A percentile compares a stretch with the other conserved stretches of the same genome.
Evolutionary conservation across 2,113 vertebrate genomes (phyloP).

Genomic region (Colinus virginianus): DNA sequence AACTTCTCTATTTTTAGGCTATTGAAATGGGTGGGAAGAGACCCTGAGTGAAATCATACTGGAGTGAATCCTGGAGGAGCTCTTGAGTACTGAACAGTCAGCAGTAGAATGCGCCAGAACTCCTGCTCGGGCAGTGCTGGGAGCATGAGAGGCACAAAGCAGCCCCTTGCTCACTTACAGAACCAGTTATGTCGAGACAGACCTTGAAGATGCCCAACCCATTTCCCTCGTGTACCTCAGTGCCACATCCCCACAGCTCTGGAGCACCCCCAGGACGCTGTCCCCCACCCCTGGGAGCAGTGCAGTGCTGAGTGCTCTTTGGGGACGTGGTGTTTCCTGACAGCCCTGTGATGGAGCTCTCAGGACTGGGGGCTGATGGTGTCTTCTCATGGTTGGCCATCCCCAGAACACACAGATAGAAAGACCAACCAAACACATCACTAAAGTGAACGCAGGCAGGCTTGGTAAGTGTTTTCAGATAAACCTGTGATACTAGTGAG

Average conservation of each 20-base stretch:
- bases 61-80: neutral
- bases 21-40: neutral
- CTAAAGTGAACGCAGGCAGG: neutral
- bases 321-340: too few species aligned
- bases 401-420: accelerated
- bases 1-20: conserved; percentile 39
- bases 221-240: too few species aligned
- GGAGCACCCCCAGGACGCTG: too few species aligned
- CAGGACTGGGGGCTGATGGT: accelerated
- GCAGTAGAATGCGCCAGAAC: neutral
- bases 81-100: neutral
- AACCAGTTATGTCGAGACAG: too few species aligned
- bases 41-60: neutral
- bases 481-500: neutral
- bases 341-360: neutral
- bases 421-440: neutral
- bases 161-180: neutral
- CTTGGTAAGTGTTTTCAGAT: neutral
- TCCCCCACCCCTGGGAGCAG: too few species aligned
- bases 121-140: neutral
- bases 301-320: too few species aligned
- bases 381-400: neutral
- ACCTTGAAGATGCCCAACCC: too few species aligned
- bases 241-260: too few species aligned
- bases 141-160: neutral